phyloP scores from a whole-genome alignment of 2,113 vertebrate species.

The Plotosus lineatus region DNA sequence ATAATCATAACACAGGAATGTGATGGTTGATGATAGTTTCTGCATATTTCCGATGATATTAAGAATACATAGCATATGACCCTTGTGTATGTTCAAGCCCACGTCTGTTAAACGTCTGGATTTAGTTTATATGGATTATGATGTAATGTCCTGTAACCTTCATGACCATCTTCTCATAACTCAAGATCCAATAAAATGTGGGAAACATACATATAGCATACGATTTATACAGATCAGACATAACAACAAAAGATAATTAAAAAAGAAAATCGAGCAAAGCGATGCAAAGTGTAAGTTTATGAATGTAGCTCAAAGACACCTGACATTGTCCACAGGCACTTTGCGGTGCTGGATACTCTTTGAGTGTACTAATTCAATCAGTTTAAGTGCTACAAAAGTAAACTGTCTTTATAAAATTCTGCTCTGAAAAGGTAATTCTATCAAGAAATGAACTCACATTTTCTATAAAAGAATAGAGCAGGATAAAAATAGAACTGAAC shows the following conservation, averaged over 20 bases:
- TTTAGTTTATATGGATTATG: conserved; percentile 34
- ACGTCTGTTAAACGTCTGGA: conserved; percentile 31
- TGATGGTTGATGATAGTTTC: conserved; percentile 30
- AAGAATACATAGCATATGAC: conserved; percentile 24
- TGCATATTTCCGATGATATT: neutral
- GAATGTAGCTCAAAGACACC: conserved; percentile 59
- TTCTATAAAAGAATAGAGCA: conserved; percentile 49
- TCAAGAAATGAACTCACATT: conserved; percentile 55
- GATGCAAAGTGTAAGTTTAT: conserved; percentile 46
- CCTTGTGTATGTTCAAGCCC: conserved; percentile 20
- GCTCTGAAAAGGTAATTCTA: conserved; percentile 62
- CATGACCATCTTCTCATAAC: conserved; percentile 30
- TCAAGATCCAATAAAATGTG: conserved; percentile 11
- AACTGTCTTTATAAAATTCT: conserved; percentile 64
- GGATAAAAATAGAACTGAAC: conserved; percentile 43
- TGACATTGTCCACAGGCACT: conserved; percentile 76
- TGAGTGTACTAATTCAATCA: conserved; percentile 69
- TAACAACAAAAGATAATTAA: conserved; percentile 51
- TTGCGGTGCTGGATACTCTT: conserved; percentile 70
- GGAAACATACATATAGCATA: conserved; percentile 20
- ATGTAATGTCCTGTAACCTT: conserved; percentile 24
- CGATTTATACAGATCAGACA: conserved; percentile 39
- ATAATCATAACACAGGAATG: conserved; percentile 24
- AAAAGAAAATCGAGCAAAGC: conserved; percentile 37
- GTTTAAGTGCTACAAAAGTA: conserved; percentile 75